A percentile compares a stretch with the other conserved stretches of the same genome.
These are phyloP conservation scores for Tokudaia tokunoshimensis DNA, from an alignment of 2,797 vertebrate genomes.

Conservation along the genomic window DNA sequence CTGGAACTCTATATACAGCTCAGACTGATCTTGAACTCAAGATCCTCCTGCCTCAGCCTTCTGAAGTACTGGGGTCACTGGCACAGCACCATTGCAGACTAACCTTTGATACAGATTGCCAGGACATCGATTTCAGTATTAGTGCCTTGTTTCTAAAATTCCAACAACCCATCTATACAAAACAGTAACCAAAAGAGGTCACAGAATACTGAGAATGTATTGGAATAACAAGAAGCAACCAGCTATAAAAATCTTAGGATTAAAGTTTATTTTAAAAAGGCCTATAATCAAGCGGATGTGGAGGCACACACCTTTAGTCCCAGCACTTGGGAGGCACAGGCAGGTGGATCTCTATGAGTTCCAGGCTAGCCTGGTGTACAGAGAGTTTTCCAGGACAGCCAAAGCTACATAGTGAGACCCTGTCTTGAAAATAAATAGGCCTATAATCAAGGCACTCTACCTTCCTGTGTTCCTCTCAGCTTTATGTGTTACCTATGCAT, in stretches of 20 bases:
- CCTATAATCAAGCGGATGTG: neutral
- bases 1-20: neutral
- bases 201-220: neutral
- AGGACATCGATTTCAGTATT: neutral
- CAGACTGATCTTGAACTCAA: neutral
- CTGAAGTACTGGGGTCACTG: neutral
- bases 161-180: neutral
- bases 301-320: neutral
- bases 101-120: constrained; percentile 18
- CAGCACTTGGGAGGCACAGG: neutral
- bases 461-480: constrained; percentile 4
- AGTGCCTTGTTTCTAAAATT: constrained; percentile 20
- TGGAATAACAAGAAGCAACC: constrained; percentile 48
- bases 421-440: neutral
- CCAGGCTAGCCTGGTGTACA: neutral
- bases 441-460: neutral
- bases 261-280: constrained; percentile 40
- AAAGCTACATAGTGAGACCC: neutral
- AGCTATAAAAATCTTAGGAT: constrained; percentile 45
- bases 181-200: neutral
- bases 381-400: neutral
- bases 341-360: neutral
- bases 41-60: neutral
- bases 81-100: neutral
- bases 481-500: neutral